These are phyloP conservation scores for Tetragonula clypearis DNA, from an alignment of 1,140 invertebrate genomes.

Conservation along the genomic window DNA sequence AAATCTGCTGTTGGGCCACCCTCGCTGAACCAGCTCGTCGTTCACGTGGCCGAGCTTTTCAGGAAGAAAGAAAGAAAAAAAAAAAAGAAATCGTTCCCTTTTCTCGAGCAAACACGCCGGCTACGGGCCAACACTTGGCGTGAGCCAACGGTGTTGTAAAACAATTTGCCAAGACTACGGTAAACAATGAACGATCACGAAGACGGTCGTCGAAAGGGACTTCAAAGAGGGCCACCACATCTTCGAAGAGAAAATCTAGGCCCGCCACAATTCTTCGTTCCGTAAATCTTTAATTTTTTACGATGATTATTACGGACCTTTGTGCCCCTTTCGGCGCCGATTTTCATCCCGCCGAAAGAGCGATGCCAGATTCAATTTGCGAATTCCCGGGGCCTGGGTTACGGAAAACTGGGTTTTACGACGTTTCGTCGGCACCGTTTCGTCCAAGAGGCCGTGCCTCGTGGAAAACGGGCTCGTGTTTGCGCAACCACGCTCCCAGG, in stretches of 20 bases:
- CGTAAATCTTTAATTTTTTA: conserved; percentile 68
- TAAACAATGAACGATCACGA: conserved; percentile 74
- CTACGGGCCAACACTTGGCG: not conserved
- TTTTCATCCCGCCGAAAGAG: conserved; percentile 55
- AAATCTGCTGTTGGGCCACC: conserved; percentile 4
- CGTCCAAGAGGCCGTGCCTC: not conserved
- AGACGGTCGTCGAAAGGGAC: conserved; percentile 12
- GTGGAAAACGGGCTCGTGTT: not conserved
- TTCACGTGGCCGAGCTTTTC: not conserved
- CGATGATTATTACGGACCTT: conserved; percentile 57
- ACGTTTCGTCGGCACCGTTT: not conserved
- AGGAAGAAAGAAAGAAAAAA: not conserved
- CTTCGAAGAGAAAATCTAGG: too few species aligned
- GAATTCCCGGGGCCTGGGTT: not conserved
- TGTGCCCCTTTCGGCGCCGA: conserved; percentile 1
- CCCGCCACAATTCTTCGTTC: conserved; percentile 5
- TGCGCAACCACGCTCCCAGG: not conserved
- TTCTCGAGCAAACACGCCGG: conserved; percentile 16
- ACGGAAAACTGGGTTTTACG: conserved; percentile 59
- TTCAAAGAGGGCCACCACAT: not conserved
- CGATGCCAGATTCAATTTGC: conserved; percentile 53
- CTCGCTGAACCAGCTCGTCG: not conserved
- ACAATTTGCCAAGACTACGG: conserved; percentile 65
- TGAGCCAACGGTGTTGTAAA: conserved; percentile 64
- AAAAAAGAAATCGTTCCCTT: conserved; percentile 11